A percentile compares a stretch with the other conserved stretches of the same genome.
phyloP scores from a whole-genome alignment of 2,113 vertebrate species.

The Chaetops frenatus region DNA sequence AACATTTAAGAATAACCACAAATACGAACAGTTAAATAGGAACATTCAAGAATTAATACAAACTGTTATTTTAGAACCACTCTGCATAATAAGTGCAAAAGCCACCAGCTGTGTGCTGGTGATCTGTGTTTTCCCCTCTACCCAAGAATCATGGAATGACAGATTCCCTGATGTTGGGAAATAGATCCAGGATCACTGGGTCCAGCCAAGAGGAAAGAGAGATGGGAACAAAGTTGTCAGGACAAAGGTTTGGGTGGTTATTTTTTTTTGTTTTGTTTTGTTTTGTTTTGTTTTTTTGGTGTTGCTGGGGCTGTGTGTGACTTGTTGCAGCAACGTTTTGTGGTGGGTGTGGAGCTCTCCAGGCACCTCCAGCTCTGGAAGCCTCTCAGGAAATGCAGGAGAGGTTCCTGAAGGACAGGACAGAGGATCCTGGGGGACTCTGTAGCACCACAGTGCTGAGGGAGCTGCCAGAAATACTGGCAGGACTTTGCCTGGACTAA shows the following conservation, averaged over 20 bases:
- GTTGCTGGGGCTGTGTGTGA: neutral
- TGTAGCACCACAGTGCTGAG: neutral
- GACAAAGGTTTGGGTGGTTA: neutral
- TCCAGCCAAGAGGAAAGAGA: neutral
- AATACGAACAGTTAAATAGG: no score
- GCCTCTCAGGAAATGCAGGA: neutral
- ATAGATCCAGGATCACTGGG: rapidly evolving
- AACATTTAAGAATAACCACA: no score
- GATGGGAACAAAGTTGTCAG: rapidly evolving
- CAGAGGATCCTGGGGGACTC: neutral
- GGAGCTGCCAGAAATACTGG: neutral
- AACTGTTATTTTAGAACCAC: no score
- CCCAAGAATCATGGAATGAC: neutral
- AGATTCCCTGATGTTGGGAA: neutral
- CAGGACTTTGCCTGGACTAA: neutral
- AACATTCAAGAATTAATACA: neutral
- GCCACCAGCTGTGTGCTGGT: rapidly evolving
- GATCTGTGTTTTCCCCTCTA: neutral
- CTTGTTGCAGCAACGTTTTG: rapidly evolving
- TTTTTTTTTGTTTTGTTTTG: no score
- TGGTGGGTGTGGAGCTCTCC: neutral
- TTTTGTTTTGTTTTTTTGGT: rapidly evolving
- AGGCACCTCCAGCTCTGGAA: neutral
- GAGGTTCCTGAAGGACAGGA: neutral
- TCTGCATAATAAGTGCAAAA: rapidly evolving